Evolutionary conservation across 1,140 invertebrate species (phyloP), one percentile per base, ranked within the genome.

Genomic region (Himalopsyche phryganea): DNA sequence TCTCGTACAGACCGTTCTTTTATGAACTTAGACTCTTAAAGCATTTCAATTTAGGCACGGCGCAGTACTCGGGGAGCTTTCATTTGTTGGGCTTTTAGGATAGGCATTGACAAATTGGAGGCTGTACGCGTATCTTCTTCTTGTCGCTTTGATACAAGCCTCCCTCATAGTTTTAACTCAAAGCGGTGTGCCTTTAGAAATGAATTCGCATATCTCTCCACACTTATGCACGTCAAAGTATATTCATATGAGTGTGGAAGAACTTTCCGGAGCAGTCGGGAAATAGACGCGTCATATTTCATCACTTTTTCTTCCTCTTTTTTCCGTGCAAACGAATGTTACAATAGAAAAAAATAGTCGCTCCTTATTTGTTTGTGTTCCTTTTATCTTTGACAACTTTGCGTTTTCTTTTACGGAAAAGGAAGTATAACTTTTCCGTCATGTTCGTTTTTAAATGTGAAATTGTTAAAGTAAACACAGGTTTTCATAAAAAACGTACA

Each of bases 81-180:
- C 61, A 63, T 63, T 63, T 63, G 61, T 63, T 40, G 56, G 45
- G 61, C 61, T 59, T 63, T 59, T 56, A 58, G 54, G 57, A 48
- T 41, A 55, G 61, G 61, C 61, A 59, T 63, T 63, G 61, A 63
- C 56, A 63, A 63, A 63, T 63, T 63, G 61, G 61, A 63, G 61
- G 56, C 56, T 53, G 50, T 44, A 52, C 44, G 17, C 50, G 55
- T 50, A 50, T 49, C 53, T 55, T 50, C 51, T 55, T 41, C 46
- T 49, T 35, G 14, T 49, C 46, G 55, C 60, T 52, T 61, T 56
- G 49, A 60, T 58, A 58, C 55, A 33, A 38, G 44, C 45, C 58
- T 50, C 46, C 45, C 9, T 58, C 38, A 46, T 49, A 52, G 58
- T 52, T 60, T 60, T 53, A 53, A 44, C 51, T 60, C 50, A 49